phyloP scores from a whole-genome alignment of 2,113 vertebrate genomes.

The Mugil cephalus region DNA sequence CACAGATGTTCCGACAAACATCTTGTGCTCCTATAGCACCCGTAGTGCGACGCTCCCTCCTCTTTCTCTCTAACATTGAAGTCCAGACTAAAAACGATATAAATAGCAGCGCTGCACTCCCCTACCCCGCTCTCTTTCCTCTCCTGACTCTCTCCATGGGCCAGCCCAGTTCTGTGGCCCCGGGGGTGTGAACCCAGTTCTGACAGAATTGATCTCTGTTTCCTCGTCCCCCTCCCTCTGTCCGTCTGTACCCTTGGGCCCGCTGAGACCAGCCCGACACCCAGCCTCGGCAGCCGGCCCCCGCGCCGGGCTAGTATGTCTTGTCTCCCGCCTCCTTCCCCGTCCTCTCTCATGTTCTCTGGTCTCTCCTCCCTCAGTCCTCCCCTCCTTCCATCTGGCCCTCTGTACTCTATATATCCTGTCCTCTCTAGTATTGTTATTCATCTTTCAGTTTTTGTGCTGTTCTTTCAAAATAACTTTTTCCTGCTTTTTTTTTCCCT shows the following conservation, averaged over 20 bases:
- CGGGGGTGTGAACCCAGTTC: constrained; percentile 80
- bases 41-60: constrained; percentile 13
- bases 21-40: neutral
- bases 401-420: constrained; percentile 21
- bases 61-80: constrained; percentile 54
- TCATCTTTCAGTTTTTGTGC: constrained; percentile 8
- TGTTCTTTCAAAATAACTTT: constrained; percentile 13
- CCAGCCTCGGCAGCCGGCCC: constrained; percentile 49
- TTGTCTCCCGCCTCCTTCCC: constrained; percentile 49
- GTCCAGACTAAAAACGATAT: constrained; percentile 62
- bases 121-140: neutral
- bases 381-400: constrained; percentile 38
- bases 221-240: constrained; percentile 46
- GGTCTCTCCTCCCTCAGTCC: neutral
- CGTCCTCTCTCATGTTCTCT: constrained; percentile 45
- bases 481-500: neutral
- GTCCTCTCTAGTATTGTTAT: constrained; percentile 18
- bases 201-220: constrained; percentile 77
- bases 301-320: constrained; percentile 47
- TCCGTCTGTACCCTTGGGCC: constrained; percentile 63
- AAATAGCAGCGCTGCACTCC: constrained; percentile 63
- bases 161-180: constrained; percentile 76
- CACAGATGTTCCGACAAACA: constrained; percentile 42
- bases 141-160: constrained; percentile 60
- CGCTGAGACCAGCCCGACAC: constrained; percentile 46